phyloP scores from a whole-genome alignment of 2,797 vertebrate species.

The Sebastes matsubarae region DNA sequence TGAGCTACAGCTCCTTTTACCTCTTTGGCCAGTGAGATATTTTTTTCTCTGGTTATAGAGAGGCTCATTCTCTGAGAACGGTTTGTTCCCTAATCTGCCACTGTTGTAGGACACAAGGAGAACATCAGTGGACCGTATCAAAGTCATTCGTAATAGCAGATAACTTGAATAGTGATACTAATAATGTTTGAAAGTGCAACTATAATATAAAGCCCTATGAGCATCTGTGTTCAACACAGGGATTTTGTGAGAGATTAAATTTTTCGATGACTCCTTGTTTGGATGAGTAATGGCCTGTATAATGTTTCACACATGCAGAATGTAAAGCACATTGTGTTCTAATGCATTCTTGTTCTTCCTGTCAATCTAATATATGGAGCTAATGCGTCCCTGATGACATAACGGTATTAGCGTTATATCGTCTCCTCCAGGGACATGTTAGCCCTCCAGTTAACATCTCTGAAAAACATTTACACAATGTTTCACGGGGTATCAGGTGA shows the following conservation, averaged over 20 bases:
- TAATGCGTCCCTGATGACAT: conserved; percentile 39
- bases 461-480: conserved; percentile 55
- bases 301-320: conserved; percentile 20
- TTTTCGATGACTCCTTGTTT: conserved; percentile 19
- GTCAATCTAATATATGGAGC: conserved; percentile 17
- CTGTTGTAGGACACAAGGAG: background rate
- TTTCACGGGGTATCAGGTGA: conserved; percentile 58
- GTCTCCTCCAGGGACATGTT: conserved; percentile 46
- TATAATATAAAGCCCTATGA: background rate
- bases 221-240: background rate
- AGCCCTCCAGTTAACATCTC: conserved; percentile 45
- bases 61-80: background rate
- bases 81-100: background rate
- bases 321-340: conserved; percentile 22
- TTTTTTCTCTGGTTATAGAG: background rate
- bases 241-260: background rate
- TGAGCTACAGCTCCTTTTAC: background rate
- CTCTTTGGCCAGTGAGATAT: background rate
- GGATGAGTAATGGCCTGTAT: conserved; percentile 30
- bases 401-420: conserved; percentile 23
- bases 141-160: background rate
- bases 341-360: conserved; percentile 5
- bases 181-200: background rate
- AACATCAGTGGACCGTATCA: background rate
- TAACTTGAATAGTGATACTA: background rate